These are phyloP conservation scores for Gallirallus australis DNA, from an alignment of 2,797 vertebrate species.

Conservation along the genomic window DNA sequence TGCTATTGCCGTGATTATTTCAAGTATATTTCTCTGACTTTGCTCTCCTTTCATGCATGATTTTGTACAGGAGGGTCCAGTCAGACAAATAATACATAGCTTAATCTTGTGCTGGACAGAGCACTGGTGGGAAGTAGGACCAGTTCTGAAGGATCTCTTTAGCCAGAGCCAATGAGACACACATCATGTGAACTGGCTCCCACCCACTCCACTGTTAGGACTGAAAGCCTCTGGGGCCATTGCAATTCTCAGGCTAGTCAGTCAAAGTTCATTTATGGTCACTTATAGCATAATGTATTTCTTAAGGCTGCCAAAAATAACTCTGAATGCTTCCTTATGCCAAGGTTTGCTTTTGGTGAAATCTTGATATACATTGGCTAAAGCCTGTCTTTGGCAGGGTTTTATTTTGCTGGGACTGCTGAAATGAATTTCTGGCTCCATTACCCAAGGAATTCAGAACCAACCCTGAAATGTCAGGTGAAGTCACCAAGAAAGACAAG, in stretches of 20 bases:
- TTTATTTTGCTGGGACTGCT: background rate
- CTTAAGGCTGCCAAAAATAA: background rate
- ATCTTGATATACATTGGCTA: background rate
- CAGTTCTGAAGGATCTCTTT: background rate
- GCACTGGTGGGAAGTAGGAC: background rate
- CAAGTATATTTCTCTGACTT: background rate
- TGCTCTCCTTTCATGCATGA: background rate
- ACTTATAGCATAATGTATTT: background rate
- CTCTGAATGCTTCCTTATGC: background rate
- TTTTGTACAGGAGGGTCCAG: background rate
- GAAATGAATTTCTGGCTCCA: conserved; percentile 2
- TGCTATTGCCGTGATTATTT: background rate
- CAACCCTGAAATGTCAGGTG: background rate
- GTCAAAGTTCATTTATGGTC: background rate
- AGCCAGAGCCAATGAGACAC: background rate
- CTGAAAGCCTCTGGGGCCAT: background rate
- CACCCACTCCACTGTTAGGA: background rate
- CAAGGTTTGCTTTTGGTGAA: background rate
- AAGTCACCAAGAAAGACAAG: background rate
- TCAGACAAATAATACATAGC: background rate
- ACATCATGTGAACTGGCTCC: background rate
- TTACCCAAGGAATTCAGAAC: background rate
- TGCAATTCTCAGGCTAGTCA: background rate
- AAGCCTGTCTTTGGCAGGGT: background rate
- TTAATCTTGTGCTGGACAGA: background rate